A percentile compares a stretch with the other conserved stretches of the same genome.
phyloP scores from a whole-genome alignment of 2,888 invertebrate species.

The Nebria brevicollis region DNA sequence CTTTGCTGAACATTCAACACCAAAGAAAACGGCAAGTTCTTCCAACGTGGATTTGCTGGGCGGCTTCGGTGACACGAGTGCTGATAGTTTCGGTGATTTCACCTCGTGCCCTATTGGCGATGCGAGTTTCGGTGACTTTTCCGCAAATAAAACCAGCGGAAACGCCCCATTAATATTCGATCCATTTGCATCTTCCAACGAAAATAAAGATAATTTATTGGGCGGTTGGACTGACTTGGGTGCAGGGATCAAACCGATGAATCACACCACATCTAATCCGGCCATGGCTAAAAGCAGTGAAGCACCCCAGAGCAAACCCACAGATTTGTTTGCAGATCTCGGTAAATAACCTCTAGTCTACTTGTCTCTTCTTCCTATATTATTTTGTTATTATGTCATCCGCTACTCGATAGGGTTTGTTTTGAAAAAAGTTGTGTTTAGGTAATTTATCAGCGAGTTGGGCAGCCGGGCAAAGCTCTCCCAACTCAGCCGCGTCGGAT shows the following conservation, averaged over 20 bases:
- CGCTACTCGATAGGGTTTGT: not conserved
- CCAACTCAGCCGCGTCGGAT: conserved; percentile 55
- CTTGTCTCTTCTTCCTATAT: not conserved
- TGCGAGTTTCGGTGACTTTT: conserved; percentile 32
- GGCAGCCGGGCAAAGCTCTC: conserved; percentile 61
- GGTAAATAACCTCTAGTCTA: conserved; percentile 56
- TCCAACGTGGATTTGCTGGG: conserved; percentile 72
- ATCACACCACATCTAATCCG: conserved; percentile 52
- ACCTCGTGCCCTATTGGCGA: conserved; percentile 51
- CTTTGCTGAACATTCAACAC: conserved; percentile 50
- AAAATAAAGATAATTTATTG: conserved; percentile 54
- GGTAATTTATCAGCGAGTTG: conserved; percentile 62
- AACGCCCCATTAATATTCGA: conserved; percentile 64
- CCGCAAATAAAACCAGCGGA: conserved; percentile 19
- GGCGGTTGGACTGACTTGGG: conserved; percentile 54
- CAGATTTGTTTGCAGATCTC: conserved; percentile 81
- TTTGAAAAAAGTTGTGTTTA: conserved; percentile 5
- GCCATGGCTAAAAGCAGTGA: conserved; percentile 64
- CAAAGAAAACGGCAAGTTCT: conserved; percentile 56
- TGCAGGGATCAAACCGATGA: conserved; percentile 44
- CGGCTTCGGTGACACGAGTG: conserved; percentile 59
- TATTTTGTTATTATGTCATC: not conserved
- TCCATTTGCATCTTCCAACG: conserved; percentile 70
- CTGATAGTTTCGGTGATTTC: conserved; percentile 65
- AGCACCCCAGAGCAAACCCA: conserved; percentile 64